Evolutionary conservation across 1,140 invertebrate genomes (phyloP), one percentile per base, ranked within the genome.

Genomic region (Lepeophtheirus salmonis): DNA sequence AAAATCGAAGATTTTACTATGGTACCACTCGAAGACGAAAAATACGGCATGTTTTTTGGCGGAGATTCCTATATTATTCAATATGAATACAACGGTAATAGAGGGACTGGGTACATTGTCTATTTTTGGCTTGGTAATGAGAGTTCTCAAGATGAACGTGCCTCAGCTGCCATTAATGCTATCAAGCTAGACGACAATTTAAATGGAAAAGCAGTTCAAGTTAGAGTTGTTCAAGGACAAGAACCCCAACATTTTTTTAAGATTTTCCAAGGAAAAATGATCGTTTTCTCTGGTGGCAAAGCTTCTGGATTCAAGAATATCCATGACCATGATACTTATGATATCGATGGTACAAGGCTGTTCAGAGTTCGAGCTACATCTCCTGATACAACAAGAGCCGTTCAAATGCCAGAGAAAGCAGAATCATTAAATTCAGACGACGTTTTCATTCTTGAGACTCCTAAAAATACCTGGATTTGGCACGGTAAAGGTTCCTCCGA

Each of bases 31-130:
- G 68, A 75, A 25, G 71, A 74, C 25, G 70, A 74, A 48, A 74
- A 75, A 50, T 72, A 80, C 64, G 79, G 81, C 23, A 75, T 79
- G 25, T 79, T 88, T 65, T 84, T 81, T 68, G 82, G 82, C 60
- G 81, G 82, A 22, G 84, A 85, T 62, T 81, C 81, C 0, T 89
- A 88, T 62, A 77, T 87, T 3, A 72, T 87, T 20, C 77, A 79
- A 63, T 88, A 88, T 67, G 77, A 77, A 22, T 84, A 81, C 63
- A 70, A 76, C 13, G 72, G 74, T 1, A 65, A 67, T 24, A 71
- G 70, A 1, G 68, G 75, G 2, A 70, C 75, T 60, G 69, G 73
- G 12, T 74, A 75, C 64, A 77, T 87, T 49, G 71, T 86, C 4
- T 86, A 86, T 65, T 80, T 78, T 63, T 88, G 84, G 84, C 79